Percentiles rank a stretch among this genome's conserved stretches.
Conservation (phyloP, 1,140 invertebrate species). For the Hypothenemus hampei region DNA sequence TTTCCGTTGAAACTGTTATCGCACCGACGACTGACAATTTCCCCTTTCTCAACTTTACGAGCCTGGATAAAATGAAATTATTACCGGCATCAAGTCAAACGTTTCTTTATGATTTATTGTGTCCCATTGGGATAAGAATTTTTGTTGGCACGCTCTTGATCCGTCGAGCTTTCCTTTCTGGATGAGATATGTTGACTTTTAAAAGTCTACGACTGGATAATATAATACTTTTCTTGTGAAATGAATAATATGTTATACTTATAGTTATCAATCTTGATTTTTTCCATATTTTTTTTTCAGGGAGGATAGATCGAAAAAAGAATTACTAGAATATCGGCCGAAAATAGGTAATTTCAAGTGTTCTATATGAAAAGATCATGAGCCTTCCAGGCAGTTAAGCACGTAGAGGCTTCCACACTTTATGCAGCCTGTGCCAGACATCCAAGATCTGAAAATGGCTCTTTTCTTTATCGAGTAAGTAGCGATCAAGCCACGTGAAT, state of each 20-base stretch:
- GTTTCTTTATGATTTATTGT: background rate
- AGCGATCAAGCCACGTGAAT: slow-evolving; percentile 3
- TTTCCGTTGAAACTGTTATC: too few relatives aligned
- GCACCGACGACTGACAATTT: too few relatives aligned
- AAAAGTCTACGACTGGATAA: too few relatives aligned
- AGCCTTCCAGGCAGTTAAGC: slow-evolving; percentile 15
- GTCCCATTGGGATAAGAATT: background rate
- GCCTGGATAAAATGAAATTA: background rate
- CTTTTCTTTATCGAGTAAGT: slow-evolving; percentile 8
- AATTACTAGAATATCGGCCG: slow-evolving; percentile 4
- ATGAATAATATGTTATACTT: too few relatives aligned
- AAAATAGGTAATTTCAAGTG: slow-evolving; percentile 19
- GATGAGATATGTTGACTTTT: too few relatives aligned
- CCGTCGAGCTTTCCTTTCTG: too few relatives aligned
- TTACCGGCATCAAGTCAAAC: background rate
- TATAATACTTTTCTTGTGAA: too few relatives aligned
- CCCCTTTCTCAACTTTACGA: background rate
- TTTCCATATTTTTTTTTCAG: too few relatives aligned
- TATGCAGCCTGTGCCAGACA: slow-evolving; percentile 10
- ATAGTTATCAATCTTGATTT: too few relatives aligned
- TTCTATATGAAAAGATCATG: slow-evolving; percentile 12
- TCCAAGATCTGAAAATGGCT: slow-evolving; percentile 9
- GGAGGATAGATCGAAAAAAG: slow-evolving; percentile 3
- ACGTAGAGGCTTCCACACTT: slow-evolving; percentile 14
- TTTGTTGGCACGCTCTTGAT: too few relatives aligned